Percentiles rank a stretch among this genome's conserved stretches.
phyloP scores from a whole-genome alignment of 2,797 vertebrate species.

The Leptoclinus maculatus region DNA sequence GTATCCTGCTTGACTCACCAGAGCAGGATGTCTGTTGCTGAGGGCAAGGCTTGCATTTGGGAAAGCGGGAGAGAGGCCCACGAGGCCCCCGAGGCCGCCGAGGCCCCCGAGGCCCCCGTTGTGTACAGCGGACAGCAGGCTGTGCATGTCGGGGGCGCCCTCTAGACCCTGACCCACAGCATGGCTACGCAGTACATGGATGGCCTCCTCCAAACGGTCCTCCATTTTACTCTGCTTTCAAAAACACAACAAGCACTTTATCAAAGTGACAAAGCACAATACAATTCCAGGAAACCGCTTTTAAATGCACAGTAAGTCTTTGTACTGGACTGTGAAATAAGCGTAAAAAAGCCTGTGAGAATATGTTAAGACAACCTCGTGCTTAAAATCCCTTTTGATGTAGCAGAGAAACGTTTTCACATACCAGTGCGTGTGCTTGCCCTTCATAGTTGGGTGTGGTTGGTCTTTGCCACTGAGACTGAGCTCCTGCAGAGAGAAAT shows the following conservation, averaged over 20 bases:
- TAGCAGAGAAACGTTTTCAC: constrained; percentile 48
- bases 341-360: not conserved
- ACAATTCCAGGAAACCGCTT: not conserved
- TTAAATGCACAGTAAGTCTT: not conserved
- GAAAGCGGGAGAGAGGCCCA: constrained; percentile 90
- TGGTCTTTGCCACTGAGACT: constrained; percentile 94
- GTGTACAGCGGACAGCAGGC: constrained; percentile 87
- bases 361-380: not conserved
- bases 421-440: constrained; percentile 93
- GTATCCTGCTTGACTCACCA: constrained; percentile 86
- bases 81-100: not conserved
- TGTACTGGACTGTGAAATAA: not conserved
- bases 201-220: constrained; percentile 97
- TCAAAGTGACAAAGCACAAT: not conserved
- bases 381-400: constrained; percentile 21
- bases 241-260: constrained; percentile 2
- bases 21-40: constrained; percentile 88
- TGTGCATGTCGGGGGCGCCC: constrained; percentile 90
- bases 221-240: constrained; percentile 96
- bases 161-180: constrained; percentile 91
- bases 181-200: constrained; percentile 95
- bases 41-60: constrained; percentile 88
- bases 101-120: constrained; percentile 86
- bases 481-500: constrained; percentile 81
- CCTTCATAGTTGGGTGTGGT: constrained; percentile 94